Evolutionary conservation across 2,888 invertebrate species (phyloP).

Genomic region (Celastrina argiolus): DNA sequence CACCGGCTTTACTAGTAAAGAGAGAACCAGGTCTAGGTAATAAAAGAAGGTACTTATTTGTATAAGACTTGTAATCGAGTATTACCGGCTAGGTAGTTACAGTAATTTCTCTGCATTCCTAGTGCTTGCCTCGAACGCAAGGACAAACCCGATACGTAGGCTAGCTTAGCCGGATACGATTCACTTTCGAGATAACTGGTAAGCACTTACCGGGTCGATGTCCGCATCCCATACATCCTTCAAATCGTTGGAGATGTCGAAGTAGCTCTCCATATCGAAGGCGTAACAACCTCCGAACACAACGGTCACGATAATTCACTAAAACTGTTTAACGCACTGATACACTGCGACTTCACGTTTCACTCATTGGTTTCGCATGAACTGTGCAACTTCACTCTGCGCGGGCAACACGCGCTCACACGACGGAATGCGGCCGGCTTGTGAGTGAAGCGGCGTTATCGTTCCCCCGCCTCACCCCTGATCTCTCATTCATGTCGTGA

Average conservation of each 20-base stretch:
- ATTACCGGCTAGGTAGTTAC: not conserved
- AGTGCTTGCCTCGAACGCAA: conserved; percentile 4
- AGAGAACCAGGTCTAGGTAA: no score
- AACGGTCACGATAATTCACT: conserved; percentile 70
- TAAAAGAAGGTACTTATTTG: no score
- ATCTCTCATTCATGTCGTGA: conserved; percentile 66
- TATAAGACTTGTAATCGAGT: no score
- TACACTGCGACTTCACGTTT: conserved; percentile 65
- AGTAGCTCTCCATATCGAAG: conserved; percentile 84
- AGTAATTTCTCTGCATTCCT: not conserved
- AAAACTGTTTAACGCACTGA: conserved; percentile 50
- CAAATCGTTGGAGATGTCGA: conserved; percentile 85
- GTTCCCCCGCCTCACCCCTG: conserved; percentile 40
- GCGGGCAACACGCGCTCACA: conserved; percentile 50
- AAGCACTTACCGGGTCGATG: conserved; percentile 87
- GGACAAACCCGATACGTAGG: no score
- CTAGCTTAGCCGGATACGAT: no score
- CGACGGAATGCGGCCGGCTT: conserved; percentile 61
- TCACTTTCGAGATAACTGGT: conserved; percentile 48
- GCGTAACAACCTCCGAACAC: conserved; percentile 61
- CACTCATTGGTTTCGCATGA: conserved; percentile 71
- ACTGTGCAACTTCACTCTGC: conserved; percentile 66
- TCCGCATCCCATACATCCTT: conserved; percentile 90
- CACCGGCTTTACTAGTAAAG: no score
- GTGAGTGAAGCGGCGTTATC: conserved; percentile 43